phyloP scores from a whole-genome alignment of 2,113 vertebrate genomes.

The Lampris megalopsis region DNA sequence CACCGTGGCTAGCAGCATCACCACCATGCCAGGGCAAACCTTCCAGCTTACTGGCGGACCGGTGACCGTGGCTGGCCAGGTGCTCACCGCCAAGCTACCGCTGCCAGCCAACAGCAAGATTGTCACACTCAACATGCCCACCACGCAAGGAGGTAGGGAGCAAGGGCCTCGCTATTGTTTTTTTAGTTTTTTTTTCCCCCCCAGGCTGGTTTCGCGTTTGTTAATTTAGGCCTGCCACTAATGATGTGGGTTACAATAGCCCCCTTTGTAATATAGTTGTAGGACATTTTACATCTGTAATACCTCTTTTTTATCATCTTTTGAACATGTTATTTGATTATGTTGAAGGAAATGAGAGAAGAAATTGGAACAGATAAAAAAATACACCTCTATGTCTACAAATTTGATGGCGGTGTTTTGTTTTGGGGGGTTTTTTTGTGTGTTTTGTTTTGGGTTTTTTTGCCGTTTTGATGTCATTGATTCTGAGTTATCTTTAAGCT shows the following conservation, averaged over 20 bases:
- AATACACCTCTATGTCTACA: background rate
- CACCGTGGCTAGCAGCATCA: conserved; percentile 86
- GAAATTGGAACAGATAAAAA: background rate
- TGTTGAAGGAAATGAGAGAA: background rate
- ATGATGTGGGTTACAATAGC: conserved; percentile 1
- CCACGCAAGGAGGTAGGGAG: conserved; percentile 95
- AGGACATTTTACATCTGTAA: conserved; percentile 19
- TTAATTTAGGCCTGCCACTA: too few species aligned
- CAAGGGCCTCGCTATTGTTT: conserved; percentile 25
- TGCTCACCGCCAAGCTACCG: conserved; percentile 92
- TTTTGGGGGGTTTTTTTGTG: background rate
- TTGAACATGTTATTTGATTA: background rate
- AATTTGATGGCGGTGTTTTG: background rate
- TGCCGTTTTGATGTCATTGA: background rate
- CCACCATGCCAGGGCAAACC: conserved; percentile 91
- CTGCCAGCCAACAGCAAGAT: conserved; percentile 98
- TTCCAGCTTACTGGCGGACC: conserved; percentile 93
- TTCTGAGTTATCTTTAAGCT: background rate
- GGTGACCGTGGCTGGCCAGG: conserved; percentile 92
- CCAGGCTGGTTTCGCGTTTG: too few species aligned
- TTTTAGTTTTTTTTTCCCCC: too few species aligned
- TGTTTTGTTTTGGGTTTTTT: background rate
- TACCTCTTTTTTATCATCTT: background rate
- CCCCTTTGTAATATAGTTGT: background rate
- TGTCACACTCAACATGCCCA: conserved; percentile 94